Base-by-base conservation (phyloP, 2,113 vertebrate species). In the Gambusia holbrooki region DNA sequence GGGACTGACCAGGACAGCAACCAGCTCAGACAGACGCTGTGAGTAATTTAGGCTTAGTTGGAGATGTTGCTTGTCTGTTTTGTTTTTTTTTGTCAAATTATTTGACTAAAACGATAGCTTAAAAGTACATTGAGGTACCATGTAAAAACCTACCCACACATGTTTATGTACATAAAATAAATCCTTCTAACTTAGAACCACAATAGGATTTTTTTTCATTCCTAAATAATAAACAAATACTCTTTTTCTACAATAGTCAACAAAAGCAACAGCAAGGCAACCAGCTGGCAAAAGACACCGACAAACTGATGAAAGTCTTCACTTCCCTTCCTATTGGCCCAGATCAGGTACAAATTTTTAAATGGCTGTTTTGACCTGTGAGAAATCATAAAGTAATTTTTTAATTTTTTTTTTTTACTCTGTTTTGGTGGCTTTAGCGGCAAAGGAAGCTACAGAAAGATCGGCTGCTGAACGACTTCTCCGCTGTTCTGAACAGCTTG, bases 391-490 rank as follows among this genome's bases (percentile, higher is more conserved):
- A 4, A 11, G 0, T 17, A 8, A 17, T n/a, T 3, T 12, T 33
- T 30, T 65, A 5, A n/a, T n/a, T 29, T 27, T 27, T 33, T 13
- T 22, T 22, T 40, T 29, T 40, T 1, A 17, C 14, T n/a, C 7
- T 66, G 5, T 65, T 63, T 66, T 30, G 0, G 40, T 42, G 54
- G 76, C 71, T 69, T 83, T 42, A 99, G 98, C 95, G 98, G 73
- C 98, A 99, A 87, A 96, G 96, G 64, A 99, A 98, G 90, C 92
- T 99, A 72, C 97, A 98, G 90, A 97, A 95, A 87, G 98, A 99
- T 32, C 95, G 97, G 29, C 92, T 99, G 33, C 89, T 99, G 81
- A 96, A 92, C 6, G 97, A 99, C 75, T 99, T 99, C 87, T 96
- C 96, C 62, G 92, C 95, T 3, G 94, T 96, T 0, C 91, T 99